phyloP scores from a whole-genome alignment of 1,140 invertebrate species.

The Antheraea pernyi region DNA sequence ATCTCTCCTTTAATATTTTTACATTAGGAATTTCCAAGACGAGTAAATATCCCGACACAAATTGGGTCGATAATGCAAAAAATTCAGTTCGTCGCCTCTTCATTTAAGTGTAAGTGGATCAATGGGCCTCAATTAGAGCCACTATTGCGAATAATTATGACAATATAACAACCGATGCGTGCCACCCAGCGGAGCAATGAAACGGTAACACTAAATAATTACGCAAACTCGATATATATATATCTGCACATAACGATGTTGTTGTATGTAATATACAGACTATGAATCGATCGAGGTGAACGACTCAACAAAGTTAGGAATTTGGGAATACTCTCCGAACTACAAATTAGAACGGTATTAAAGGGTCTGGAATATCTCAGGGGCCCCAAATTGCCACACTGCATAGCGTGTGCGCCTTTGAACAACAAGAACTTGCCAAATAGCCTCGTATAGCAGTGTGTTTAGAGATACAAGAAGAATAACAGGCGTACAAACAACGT shows the following conservation, averaged over 20 bases:
- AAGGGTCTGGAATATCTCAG: too few relatives aligned
- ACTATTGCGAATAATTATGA: constrained; percentile 10
- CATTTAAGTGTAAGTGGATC: constrained; percentile 6
- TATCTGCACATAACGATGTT: neutral
- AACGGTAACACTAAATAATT: constrained; percentile 10
- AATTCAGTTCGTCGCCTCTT: neutral
- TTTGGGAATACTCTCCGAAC: too few relatives aligned
- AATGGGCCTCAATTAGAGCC: constrained; percentile 7
- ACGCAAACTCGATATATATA: neutral
- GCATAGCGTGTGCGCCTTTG: too few relatives aligned
- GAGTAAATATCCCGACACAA: neutral
- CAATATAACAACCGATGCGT: constrained; percentile 11
- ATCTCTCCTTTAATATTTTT: neutral
- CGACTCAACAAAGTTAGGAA: too few relatives aligned
- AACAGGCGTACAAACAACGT: too few relatives aligned
- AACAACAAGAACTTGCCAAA: too few relatives aligned
- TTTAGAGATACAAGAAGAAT: too few relatives aligned
- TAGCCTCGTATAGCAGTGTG: too few relatives aligned
- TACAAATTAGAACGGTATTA: too few relatives aligned
- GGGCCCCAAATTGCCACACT: too few relatives aligned
- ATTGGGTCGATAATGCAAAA: neutral
- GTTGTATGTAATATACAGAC: neutral
- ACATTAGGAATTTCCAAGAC: too few relatives aligned
- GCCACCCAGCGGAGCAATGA: constrained; percentile 9
- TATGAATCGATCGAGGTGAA: neutral